Evolutionary conservation across 1,140 invertebrate genomes (phyloP).

Genomic region (Hesperophylax magnus): DNA sequence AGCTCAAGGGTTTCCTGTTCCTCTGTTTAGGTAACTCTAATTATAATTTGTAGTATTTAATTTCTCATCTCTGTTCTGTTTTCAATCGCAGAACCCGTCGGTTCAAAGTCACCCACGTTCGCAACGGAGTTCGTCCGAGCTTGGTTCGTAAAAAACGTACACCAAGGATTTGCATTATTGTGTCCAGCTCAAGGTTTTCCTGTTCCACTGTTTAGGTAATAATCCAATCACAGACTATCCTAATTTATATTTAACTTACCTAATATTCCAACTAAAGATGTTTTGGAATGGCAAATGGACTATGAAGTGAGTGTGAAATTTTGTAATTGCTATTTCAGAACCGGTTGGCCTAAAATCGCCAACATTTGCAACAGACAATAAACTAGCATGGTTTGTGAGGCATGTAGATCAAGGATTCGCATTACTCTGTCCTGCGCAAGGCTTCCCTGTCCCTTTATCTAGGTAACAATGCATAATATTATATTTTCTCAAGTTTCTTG

Average conservation of each 20-base stretch:
- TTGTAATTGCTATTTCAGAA: constrained; percentile 64
- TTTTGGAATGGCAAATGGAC: constrained; percentile 72
- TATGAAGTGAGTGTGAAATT: constrained; percentile 65
- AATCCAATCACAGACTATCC: constrained; percentile 63
- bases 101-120: constrained; percentile 76
- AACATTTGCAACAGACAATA: constrained; percentile 76
- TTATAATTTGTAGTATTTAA: constrained; percentile 43
- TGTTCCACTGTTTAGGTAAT: constrained; percentile 70
- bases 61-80: not conserved
- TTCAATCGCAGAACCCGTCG: constrained; percentile 74
- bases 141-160: constrained; percentile 63
- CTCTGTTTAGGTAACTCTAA: constrained; percentile 72
- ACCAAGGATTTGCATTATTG: constrained; percentile 63
- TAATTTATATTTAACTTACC: constrained; percentile 60
- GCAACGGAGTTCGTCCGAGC: constrained; percentile 71
- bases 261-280: constrained; percentile 58
- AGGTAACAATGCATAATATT: constrained; percentile 73
- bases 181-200: constrained; percentile 75
- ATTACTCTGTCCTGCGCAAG: constrained; percentile 79
- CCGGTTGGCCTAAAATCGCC: constrained; percentile 71
- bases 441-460: constrained; percentile 79
- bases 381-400: constrained; percentile 74
- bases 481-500: constrained; percentile 38
- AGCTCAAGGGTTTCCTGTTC: constrained; percentile 75
- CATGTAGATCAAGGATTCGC: constrained; percentile 65